A percentile compares a stretch with the other conserved stretches of the same genome.
Conservation (phyloP, 2,113 vertebrate genomes). For the Pitta sordida region DNA sequence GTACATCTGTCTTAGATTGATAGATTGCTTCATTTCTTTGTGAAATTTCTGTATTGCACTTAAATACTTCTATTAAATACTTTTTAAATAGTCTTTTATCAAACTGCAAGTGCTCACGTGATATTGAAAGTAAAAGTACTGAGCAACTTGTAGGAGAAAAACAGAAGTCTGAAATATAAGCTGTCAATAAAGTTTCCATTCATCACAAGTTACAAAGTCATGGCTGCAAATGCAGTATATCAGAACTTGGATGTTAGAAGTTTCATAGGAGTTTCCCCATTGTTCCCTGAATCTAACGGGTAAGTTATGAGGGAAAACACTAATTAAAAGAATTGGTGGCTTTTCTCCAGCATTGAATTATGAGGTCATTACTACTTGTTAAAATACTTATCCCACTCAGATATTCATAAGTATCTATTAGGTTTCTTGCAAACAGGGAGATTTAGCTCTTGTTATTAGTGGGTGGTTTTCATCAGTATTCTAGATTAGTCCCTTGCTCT, state of each 20-base stretch:
- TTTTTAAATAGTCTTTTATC: background rate
- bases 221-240: background rate
- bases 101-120: background rate
- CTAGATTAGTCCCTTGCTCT: background rate
- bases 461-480: slow-evolving; percentile 13
- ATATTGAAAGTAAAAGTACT: background rate
- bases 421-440: background rate
- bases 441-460: background rate
- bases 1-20: background rate
- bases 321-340: background rate
- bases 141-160: background rate
- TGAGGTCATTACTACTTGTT: slow-evolving; percentile 3
- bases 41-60: background rate
- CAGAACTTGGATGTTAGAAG: background rate
- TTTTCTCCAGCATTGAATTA: slow-evolving; percentile 21
- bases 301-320: background rate
- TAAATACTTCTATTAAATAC: background rate
- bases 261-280: background rate
- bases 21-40: background rate
- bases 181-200: background rate
- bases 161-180: background rate
- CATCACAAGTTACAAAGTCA: background rate
- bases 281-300: background rate
- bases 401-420: slow-evolving; percentile 27
- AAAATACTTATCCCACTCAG: slow-evolving; percentile 19